A percentile compares a stretch with the other conserved stretches of the same genome.
These are phyloP conservation scores for Tethea ocularis DNA, from an alignment of 2,888 invertebrate genomes.

Conservation along the genomic window DNA sequence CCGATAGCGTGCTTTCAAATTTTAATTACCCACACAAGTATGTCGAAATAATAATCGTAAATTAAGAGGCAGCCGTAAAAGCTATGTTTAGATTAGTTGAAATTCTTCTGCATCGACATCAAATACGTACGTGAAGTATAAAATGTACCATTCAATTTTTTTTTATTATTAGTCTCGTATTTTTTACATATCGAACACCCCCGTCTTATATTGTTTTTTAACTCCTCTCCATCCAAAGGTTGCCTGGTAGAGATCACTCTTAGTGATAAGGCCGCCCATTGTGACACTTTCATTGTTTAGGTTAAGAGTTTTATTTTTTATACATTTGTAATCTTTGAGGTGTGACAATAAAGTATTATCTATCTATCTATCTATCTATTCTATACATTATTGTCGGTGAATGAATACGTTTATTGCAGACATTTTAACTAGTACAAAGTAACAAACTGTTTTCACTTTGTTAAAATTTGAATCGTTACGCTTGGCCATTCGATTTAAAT, in stretches of 20 bases:
- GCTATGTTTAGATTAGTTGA: constrained; percentile 6
- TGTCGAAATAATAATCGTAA: constrained; percentile 16
- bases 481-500: not conserved
- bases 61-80: constrained; percentile 9
- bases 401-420: not conserved
- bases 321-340: too few relatives aligned
- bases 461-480: not conserved
- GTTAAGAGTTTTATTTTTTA: too few relatives aligned
- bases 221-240: too few relatives aligned
- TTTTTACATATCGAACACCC: too few relatives aligned
- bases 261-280: too few relatives aligned
- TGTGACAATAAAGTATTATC: too few relatives aligned
- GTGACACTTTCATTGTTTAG: too few relatives aligned
- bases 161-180: too few relatives aligned
- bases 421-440: not conserved
- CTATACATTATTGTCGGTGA: not conserved
- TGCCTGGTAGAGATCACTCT: too few relatives aligned
- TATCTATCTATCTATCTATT: too few relatives aligned
- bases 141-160: not conserved
- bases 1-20: constrained; percentile 24
- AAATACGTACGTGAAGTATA: not conserved
- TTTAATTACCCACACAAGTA: constrained; percentile 18
- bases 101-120: constrained; percentile 4
- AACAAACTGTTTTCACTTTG: not conserved
- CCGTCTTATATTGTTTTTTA: too few relatives aligned